A percentile compares a stretch with the other conserved stretches of the same genome.
Conservation (phyloP, 2,797 vertebrate species). For the Falco novaeseelandiae region DNA sequence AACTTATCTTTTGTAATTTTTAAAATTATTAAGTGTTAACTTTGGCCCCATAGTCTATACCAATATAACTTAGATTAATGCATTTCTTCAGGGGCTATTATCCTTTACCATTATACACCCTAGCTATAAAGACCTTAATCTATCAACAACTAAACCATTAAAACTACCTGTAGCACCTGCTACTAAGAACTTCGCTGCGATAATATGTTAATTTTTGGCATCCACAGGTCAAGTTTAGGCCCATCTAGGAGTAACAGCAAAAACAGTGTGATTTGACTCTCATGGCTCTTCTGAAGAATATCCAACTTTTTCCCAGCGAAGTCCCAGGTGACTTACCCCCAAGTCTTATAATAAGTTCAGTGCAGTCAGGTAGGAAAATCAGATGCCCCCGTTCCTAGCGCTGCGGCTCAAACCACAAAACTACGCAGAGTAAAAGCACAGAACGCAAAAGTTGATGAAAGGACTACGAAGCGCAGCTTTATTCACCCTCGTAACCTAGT, state of each 20-base stretch:
- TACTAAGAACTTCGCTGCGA: neutral
- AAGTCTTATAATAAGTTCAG: neutral
- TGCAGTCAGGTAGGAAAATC: neutral
- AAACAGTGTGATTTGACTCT: neutral
- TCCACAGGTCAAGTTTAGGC: neutral
- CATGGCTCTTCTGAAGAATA: neutral
- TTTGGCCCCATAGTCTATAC: neutral
- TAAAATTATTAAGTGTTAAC: neutral
- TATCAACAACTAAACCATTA: neutral
- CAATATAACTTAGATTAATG: neutral
- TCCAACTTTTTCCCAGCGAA: neutral
- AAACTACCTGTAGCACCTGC: neutral
- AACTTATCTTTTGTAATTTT: neutral
- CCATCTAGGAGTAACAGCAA: neutral
- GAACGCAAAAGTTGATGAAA: neutral
- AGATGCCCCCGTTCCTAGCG: neutral
- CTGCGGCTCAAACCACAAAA: neutral
- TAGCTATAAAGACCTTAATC: neutral
- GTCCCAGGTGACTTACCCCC: neutral
- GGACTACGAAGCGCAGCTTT: neutral
- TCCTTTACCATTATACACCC: neutral
- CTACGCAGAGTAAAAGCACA: neutral
- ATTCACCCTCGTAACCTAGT: neutral
- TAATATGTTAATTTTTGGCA: neutral
- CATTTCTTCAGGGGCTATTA: neutral